These are phyloP conservation scores for Choristoneura fumiferana DNA, from an alignment of 1,140 invertebrate species.

Conservation along the genomic window DNA sequence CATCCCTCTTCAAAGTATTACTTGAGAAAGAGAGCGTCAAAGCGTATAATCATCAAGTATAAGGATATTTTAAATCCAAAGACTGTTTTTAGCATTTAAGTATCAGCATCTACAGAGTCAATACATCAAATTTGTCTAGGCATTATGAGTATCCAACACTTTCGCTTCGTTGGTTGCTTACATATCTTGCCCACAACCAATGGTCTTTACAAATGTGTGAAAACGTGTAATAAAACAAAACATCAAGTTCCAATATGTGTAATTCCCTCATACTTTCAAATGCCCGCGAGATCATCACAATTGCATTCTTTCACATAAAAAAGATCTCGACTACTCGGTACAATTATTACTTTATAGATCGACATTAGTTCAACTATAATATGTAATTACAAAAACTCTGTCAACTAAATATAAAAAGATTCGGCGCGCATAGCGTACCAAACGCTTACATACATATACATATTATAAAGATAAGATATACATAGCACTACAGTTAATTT, in stretches of 20 bases:
- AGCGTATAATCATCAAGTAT: too few species aligned
- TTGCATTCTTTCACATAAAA: slow-evolving; percentile 71
- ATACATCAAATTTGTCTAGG: too few species aligned
- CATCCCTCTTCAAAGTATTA: too few species aligned
- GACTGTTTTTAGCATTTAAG: too few species aligned
- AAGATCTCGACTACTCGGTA: slow-evolving; percentile 61
- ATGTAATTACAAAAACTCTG: slow-evolving; percentile 74
- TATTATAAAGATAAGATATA: slow-evolving; percentile 64
- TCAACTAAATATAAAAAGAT: slow-evolving; percentile 74
- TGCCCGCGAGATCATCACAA: slow-evolving; percentile 66
- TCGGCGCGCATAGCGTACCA: slow-evolving; percentile 69
- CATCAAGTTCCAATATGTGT: slow-evolving; percentile 69
- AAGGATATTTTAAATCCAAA: too few species aligned
- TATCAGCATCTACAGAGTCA: too few species aligned
- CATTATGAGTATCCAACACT: too few species aligned
- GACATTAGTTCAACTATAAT: slow-evolving; percentile 52
- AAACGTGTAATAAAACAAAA: slow-evolving; percentile 27
- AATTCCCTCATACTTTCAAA: slow-evolving; percentile 67
- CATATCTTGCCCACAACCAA: too few species aligned
- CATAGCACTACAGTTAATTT: slow-evolving; percentile 68
- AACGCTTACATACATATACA: slow-evolving; percentile 72
- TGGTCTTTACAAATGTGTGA: too few species aligned
- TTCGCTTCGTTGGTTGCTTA: too few species aligned
- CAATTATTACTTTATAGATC: slow-evolving; percentile 24
- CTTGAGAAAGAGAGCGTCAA: too few species aligned